Base-by-base conservation (phyloP, 2,888 invertebrate genomes). In the Arrhopalites spinosus region DNA sequence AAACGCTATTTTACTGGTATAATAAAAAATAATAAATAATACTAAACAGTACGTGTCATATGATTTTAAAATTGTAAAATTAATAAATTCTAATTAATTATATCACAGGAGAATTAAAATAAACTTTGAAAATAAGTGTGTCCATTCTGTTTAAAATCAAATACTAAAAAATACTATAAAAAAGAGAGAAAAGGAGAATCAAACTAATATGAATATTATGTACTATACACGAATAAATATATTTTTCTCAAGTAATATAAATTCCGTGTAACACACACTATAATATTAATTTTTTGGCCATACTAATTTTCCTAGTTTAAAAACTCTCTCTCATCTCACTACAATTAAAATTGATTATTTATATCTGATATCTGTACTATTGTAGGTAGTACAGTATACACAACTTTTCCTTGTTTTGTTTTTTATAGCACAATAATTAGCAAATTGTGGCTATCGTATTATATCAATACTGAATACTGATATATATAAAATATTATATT, bases 101-200 rank as follows among this genome's bases (percentile, higher is more conserved):
- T 59, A 59, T 59, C 59, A 59, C 59, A 59, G 59, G 25, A 59
- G 59, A 59, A 59, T 59, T 27, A 59, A 59, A 20, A 25, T 15
- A 59, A 59, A 59, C 59, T 27, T 56, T n/a, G n/a, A n/a, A n/a
- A n/a, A n/a, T n/a, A n/a, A 15, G 47, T 47, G 15, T 47, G 56
- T 56, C n/a, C 56, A 5, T 36, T n/a, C n/a, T 56, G 56, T 15
- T 20, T 15, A 56, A 56, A 20, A 5, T 56, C 11, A n/a, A n/a
- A n/a, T n/a, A n/a, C n/a, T n/a, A n/a, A 56, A 56, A 20, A 43
- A 47, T 25, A 45, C 47, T n/a, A n/a, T n/a, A 56, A 8, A 56
- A 56, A 56, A 5, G 56, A 56, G 23, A 56, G 15, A 23, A 56
- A 56, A 56, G 15, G 23, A 56, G 23, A 56, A 56, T 23, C 20